These are phyloP conservation scores for Naso thynnoides DNA, from an alignment of 2,797 vertebrate species.

Conservation along the genomic window DNA sequence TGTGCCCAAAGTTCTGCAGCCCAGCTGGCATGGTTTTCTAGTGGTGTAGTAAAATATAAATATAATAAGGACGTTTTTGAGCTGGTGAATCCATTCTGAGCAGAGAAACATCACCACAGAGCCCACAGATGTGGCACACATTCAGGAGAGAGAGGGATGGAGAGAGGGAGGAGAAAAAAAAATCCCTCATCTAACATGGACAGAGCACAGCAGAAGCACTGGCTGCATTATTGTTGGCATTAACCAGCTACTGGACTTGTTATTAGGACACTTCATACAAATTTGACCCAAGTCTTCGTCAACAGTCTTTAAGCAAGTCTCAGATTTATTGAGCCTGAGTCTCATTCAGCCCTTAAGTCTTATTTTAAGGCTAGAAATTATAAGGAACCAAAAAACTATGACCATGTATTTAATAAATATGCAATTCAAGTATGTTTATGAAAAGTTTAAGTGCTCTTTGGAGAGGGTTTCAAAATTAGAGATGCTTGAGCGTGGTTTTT, in stretches of 20 bases:
- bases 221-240: conserved; percentile 75
- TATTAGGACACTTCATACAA: conserved; percentile 73
- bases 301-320: conserved; percentile 54
- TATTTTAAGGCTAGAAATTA: conserved; percentile 52
- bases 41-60: conserved; percentile 92
- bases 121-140: conserved; percentile 87
- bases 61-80: conserved; percentile 92
- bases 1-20: conserved; percentile 75
- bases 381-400: background rate
- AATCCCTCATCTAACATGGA: conserved; percentile 68
- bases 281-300: conserved; percentile 52
- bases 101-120: conserved; percentile 90
- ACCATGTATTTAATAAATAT: conserved; percentile 56
- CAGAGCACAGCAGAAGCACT: conserved; percentile 62
- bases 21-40: conserved; percentile 85
- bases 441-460: background rate
- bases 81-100: conserved; percentile 92
- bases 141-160: conserved; percentile 72
- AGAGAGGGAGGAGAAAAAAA: conserved; percentile 64
- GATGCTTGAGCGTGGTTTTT: no score
- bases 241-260: conserved; percentile 56
- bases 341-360: conserved; percentile 40
- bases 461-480: conserved; percentile 13
- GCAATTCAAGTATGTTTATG: conserved; percentile 22
- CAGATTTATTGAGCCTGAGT: conserved; percentile 34